Evolutionary conservation across 2,113 vertebrate genomes (phyloP).

Genomic region (Rhinogobius similis): DNA sequence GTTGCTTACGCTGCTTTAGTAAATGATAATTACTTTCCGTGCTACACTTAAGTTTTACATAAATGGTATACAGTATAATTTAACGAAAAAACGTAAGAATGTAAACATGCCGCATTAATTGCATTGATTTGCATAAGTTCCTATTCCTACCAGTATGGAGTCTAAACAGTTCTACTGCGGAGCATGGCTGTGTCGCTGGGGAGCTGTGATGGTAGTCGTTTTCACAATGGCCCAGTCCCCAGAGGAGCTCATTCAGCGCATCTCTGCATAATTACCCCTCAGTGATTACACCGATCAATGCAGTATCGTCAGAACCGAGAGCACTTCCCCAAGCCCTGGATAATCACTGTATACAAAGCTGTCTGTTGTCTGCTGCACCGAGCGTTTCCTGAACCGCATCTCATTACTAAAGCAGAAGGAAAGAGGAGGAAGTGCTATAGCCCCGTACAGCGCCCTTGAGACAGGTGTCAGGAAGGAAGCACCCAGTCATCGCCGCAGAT

Average conservation of each 20-base stretch:
- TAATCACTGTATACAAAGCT: constrained; percentile 61
- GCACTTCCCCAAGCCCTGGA: constrained; percentile 35
- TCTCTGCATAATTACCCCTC: constrained; percentile 73
- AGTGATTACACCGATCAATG: constrained; percentile 72
- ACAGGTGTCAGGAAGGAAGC: constrained; percentile 33
- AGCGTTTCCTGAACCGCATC: constrained; percentile 19
- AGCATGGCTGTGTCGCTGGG: constrained; percentile 42
- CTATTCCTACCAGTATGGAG: constrained; percentile 39
- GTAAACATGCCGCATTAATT: constrained; percentile 39
- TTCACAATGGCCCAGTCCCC: constrained; percentile 53
- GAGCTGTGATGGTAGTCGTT: constrained; percentile 58
- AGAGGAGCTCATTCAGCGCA: constrained; percentile 62
- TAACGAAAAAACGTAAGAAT: too few species aligned
- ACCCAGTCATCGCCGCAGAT: constrained; percentile 18
- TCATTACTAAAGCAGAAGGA: constrained; percentile 26
- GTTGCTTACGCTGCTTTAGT: neutral
- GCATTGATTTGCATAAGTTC: constrained; percentile 52
- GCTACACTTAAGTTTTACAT: neutral
- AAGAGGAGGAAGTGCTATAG: constrained; percentile 27
- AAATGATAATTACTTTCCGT: too few species aligned
- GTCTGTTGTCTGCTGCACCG: constrained; percentile 48
- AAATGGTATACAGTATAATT: too few species aligned
- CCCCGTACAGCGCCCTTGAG: constrained; percentile 40
- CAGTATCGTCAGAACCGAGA: constrained; percentile 41
- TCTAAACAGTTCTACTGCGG: constrained; percentile 38